phyloP scores from a whole-genome alignment of 2,797 vertebrate genomes.

The Caiman crocodilus region DNA sequence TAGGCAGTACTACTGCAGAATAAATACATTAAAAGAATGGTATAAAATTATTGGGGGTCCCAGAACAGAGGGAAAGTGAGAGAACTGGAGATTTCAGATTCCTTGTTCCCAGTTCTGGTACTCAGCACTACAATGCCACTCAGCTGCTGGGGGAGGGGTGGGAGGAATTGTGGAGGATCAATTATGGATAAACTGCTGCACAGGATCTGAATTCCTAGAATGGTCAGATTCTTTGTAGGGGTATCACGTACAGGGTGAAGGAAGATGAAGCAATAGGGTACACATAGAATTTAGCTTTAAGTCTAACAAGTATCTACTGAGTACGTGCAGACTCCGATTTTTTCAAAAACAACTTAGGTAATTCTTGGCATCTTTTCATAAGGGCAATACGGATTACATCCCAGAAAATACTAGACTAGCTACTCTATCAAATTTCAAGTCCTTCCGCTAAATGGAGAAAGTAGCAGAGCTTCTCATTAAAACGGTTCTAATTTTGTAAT shows the following conservation, averaged over 20 bases:
- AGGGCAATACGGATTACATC: neutral
- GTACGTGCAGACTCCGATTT: neutral
- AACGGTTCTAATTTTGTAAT: neutral
- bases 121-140: neutral
- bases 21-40: too few species aligned
- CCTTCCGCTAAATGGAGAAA: neutral
- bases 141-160: neutral
- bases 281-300: neutral
- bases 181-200: neutral
- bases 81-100: too few species aligned
- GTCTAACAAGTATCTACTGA: neutral
- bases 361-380: neutral
- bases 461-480: neutral
- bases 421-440: neutral
- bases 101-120: fast-evolving
- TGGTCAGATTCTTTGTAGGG: too few species aligned
- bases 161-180: neutral
- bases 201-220: neutral
- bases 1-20: too few species aligned
- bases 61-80: too few species aligned
- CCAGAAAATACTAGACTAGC: fast-evolving
- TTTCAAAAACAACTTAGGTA: neutral
- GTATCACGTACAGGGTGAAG: fast-evolving
- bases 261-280: neutral
- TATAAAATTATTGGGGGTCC: too few species aligned